Evolutionary conservation across 2,797 vertebrate species (phyloP), one percentile per base, ranked within the genome.

Genomic region (Pipistrellus pygmaeus): DNA sequence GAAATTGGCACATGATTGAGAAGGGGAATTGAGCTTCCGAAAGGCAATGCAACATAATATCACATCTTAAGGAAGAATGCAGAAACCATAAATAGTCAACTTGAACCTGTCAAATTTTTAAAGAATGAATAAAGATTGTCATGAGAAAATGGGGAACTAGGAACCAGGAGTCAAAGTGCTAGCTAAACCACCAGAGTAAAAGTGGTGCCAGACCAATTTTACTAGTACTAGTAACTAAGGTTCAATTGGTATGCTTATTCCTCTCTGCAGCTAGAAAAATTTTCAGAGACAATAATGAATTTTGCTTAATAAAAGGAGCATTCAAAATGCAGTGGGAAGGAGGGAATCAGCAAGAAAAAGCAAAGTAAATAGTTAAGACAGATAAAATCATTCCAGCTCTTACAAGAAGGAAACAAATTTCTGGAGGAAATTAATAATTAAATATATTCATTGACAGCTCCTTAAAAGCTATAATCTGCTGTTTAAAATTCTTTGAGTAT

Each of bases 241-340:
- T 90, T 69, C 35, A 88, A 55, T 23, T 96, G 25, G 48, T 11
- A 93, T 10, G 13, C 18, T 85, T 75, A 6, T 0, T n/a, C 25
- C 13, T 78, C 66, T 62, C 64, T 96, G 44, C 53, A 83, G 57
- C 69, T 62, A 84, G 35, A 21, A 90, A 23, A 93, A 17, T 80
- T 85, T 95, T 27, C 32, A 53, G 73, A 1, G 55, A 89, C 0
- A 90, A 69, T 44, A 84, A 88, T 85, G 89, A 93, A 83, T 44
- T 96, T 86, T 92, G 32, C 27, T 90, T 90, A 51, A 21, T 93
- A 46, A n/a, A 93, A 96, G 93, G n/a, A 64, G 18, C 83, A 91
- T 3, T 44, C 32, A n/a, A 91, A 94, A 93, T 66, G 6, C 8
- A 55, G 14, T 38, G 35, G 25, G 10, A 9, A 1, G 6, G 21